A percentile compares a stretch with the other conserved stretches of the same genome.
phyloP scores from a whole-genome alignment of 2,888 invertebrate genomes.

The Drosophila subquinaria region DNA sequence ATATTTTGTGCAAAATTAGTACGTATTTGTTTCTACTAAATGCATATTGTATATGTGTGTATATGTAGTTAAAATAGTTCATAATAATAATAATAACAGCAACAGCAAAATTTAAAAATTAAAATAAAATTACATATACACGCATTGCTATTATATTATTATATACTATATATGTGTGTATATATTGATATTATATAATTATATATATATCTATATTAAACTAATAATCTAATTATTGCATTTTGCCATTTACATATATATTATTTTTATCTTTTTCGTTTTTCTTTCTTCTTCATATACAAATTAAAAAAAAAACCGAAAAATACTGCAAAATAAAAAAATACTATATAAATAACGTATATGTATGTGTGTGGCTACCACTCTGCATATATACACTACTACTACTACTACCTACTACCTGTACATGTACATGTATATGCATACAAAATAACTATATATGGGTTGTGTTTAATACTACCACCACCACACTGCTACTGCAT shows the following conservation, averaged over 20 bases:
- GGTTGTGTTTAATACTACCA: conserved; percentile 83
- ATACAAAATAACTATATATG: conserved; percentile 82
- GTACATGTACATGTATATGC: conserved; percentile 84
- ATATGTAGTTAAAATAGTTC: conserved; percentile 57
- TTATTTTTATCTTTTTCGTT: conserved; percentile 85
- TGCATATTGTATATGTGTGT: conserved; percentile 73
- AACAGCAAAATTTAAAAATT: conserved; percentile 6
- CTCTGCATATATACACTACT: conserved; percentile 81
- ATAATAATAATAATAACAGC: conserved; percentile 24
- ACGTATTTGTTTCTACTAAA: conserved; percentile 80
- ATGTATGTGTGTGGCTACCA: conserved; percentile 74
- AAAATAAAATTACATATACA: conserved; percentile 55
- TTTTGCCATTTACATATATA: conserved; percentile 85
- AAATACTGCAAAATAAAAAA: conserved; percentile 73
- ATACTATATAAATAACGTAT: conserved; percentile 78
- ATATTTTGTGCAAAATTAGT: conserved; percentile 73
- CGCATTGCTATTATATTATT: conserved; percentile 65
- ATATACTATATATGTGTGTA: conserved; percentile 71
- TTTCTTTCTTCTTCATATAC: conserved; percentile 85
- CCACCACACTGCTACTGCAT: conserved; percentile 81
- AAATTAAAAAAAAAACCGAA: conserved; percentile 70
- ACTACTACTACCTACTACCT: conserved; percentile 75
- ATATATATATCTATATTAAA: conserved; percentile 78
- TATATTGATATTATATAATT: conserved; percentile 71
- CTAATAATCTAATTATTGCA: conserved; percentile 85